These are phyloP conservation scores for Pangasius krempfi DNA, from an alignment of 2,797 vertebrate species.

Conservation along the genomic window DNA sequence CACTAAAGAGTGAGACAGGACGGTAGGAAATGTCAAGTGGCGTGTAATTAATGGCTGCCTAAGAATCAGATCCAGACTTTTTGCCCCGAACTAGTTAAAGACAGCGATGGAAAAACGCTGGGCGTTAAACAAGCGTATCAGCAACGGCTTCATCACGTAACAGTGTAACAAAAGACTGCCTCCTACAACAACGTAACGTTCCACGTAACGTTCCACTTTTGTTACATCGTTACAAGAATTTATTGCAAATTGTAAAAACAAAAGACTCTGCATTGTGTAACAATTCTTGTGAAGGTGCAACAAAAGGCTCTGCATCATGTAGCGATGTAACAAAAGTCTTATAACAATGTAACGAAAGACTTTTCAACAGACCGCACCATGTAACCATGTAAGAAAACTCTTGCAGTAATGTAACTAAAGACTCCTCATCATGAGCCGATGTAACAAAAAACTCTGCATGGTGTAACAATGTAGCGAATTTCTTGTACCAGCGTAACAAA, in stretches of 20 bases:
- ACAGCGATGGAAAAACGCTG: background rate
- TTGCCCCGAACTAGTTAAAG: constrained; percentile 28
- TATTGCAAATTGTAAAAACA: background rate
- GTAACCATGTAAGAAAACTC: background rate
- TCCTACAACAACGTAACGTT: background rate
- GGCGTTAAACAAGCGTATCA: background rate
- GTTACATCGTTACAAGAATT: background rate
- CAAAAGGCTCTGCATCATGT: background rate
- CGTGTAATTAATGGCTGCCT: constrained; percentile 37
- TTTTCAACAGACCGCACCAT: background rate
- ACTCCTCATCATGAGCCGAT: background rate
- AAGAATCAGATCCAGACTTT: constrained; percentile 26
- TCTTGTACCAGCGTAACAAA: background rate
- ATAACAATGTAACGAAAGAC: background rate
- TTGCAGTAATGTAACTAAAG: background rate
- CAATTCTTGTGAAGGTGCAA: background rate
- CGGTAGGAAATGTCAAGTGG: constrained; percentile 41
- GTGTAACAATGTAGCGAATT: background rate
- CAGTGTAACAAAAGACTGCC: background rate
- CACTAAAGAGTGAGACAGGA: constrained; percentile 51
- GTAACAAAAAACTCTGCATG: background rate
- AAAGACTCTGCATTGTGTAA: background rate
- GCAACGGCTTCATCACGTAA: background rate
- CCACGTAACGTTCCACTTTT: no score
- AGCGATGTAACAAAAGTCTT: background rate